A percentile compares a stretch with the other conserved stretches of the same genome.
Conservation (phyloP, 2,888 invertebrate genomes). For the Trypoxylon attenuatum region DNA sequence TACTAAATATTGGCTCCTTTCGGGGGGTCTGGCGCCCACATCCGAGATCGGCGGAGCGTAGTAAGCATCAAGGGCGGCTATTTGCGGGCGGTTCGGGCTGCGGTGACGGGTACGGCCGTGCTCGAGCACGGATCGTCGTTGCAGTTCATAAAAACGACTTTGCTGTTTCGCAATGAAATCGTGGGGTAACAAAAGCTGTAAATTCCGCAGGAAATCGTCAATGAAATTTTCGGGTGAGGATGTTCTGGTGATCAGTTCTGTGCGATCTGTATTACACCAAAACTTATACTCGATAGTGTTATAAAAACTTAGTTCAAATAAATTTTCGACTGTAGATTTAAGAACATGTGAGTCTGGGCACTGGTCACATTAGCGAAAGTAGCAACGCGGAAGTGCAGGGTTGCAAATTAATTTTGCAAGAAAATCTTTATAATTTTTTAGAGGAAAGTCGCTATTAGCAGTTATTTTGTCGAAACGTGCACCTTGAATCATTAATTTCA, state of each 20-base stretch:
- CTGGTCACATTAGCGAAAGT: background rate
- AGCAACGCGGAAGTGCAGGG: background rate
- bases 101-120: no score
- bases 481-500: no score
- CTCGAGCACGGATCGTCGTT: no score
- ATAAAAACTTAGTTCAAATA: background rate
- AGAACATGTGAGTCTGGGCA: background rate
- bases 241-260: background rate
- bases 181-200: background rate
- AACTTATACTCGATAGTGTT: background rate
- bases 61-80: no score
- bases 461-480: no score
- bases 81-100: no score
- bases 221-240: background rate
- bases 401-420: background rate
- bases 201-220: background rate
- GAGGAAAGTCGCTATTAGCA: no score
- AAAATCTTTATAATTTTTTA: background rate
- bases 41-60: no score
- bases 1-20: no score
- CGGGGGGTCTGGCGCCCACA: no score
- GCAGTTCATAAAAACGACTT: background rate
- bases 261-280: background rate
- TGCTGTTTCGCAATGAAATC: constrained; percentile 10
- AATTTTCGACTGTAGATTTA: background rate